Conservation (phyloP, 35 echinoderm and acorn worm genomes). For the Hemicentrotus pulcherrimus region DNA sequence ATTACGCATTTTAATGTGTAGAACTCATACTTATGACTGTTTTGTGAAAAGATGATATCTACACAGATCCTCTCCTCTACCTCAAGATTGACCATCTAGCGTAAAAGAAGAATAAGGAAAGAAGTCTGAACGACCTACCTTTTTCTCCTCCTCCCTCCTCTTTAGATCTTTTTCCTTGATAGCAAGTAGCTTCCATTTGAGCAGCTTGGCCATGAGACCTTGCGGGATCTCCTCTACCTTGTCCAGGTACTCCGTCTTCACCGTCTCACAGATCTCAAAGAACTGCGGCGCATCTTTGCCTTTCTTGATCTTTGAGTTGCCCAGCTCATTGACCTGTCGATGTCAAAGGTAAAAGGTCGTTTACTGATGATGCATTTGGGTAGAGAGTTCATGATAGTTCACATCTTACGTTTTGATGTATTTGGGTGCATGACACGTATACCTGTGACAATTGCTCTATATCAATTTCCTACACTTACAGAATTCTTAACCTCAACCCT, state of each 20-base stretch:
- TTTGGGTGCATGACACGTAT: background rate
- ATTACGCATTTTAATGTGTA: too few species aligned
- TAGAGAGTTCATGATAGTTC: background rate
- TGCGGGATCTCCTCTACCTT: slow-evolving; percentile 76
- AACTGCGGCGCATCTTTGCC: slow-evolving; percentile 83
- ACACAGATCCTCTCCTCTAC: too few species aligned
- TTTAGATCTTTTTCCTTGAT: slow-evolving; percentile 87
- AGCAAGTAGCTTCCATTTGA: slow-evolving; percentile 98
- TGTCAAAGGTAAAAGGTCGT: background rate
- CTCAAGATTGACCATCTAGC: too few species aligned
- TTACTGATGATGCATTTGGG: background rate
- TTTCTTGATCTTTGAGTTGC: slow-evolving; percentile 88
- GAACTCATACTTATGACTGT: too few species aligned
- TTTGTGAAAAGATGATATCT: too few species aligned
- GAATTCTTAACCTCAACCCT: too few species aligned
- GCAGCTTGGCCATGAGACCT: slow-evolving; percentile 79
- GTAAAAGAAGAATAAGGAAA: too few species aligned
- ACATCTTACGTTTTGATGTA: background rate
- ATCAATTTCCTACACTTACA: too few species aligned
- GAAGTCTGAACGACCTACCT: slow-evolving; percentile 51
- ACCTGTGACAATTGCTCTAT: background rate
- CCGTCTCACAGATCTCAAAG: slow-evolving; percentile 96
- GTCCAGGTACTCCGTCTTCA: slow-evolving; percentile 81
- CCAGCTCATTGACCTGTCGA: slow-evolving; percentile 81
- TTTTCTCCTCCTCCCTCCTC: slow-evolving; percentile 89